Percentiles rank a stretch among this genome's conserved stretches.
Conservation (phyloP, 2,888 invertebrate genomes). For the Brassicogethes aeneus region DNA sequence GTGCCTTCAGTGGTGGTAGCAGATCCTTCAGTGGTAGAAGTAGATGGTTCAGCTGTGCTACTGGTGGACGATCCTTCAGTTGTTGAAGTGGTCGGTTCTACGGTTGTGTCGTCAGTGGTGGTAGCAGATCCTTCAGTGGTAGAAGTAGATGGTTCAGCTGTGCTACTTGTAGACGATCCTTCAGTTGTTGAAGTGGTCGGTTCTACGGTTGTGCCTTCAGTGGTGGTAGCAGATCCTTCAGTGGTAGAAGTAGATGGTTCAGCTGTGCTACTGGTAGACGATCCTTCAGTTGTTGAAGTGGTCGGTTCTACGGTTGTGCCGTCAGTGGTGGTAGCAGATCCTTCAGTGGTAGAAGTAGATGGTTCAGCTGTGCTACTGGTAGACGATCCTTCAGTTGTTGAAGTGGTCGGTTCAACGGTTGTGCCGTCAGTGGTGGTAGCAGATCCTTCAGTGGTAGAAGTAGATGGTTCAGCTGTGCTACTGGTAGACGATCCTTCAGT, state of each 20-base stretch:
- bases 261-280: background rate
- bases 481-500: background rate
- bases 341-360: background rate
- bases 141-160: background rate
- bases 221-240: conserved; percentile 2
- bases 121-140: background rate
- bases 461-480: background rate
- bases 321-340: background rate
- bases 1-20: background rate
- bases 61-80: background rate
- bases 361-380: no score
- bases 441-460: background rate
- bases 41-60: no score
- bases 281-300: background rate
- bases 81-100: background rate
- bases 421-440: background rate
- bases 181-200: conserved; percentile 1
- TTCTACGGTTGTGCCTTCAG: conserved; percentile 6
- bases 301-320: background rate
- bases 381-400: background rate
- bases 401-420: background rate
- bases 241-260: background rate
- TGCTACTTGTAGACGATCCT: background rate
- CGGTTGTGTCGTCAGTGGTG: no score
- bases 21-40: background rate